Evolutionary conservation across 2,797 vertebrate species (phyloP).

Genomic region (Crocidura indochinensis): DNA sequence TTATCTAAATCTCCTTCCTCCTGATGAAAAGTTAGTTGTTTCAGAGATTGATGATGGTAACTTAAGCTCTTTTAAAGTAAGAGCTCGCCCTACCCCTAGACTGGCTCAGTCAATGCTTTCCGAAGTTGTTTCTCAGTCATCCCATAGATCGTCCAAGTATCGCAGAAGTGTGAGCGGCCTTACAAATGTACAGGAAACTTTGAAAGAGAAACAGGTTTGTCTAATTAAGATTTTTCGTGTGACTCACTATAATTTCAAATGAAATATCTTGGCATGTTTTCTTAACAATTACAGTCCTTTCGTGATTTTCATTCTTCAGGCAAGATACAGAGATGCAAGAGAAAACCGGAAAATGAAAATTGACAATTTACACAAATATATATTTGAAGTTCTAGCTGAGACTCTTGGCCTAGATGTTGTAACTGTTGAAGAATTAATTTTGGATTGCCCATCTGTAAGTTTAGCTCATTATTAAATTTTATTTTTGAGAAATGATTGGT

Average conservation of each 20-base stretch:
- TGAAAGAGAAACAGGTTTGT: conserved; percentile 90
- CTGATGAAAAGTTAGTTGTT: conserved; percentile 10
- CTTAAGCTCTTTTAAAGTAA: rapidly evolving
- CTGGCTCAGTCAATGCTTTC: background rate
- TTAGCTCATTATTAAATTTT: conserved; percentile 61
- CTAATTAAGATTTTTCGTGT: background rate
- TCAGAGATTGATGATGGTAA: background rate
- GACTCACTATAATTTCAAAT: background rate
- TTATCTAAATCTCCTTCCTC: conserved; percentile 55
- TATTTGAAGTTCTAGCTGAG: conserved; percentile 91
- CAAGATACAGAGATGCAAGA: conserved; percentile 90
- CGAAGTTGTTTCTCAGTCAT: background rate
- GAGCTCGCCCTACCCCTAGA: background rate
- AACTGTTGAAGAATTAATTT: conserved; percentile 91
- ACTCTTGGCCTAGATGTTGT: conserved; percentile 87
- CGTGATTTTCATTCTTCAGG: conserved; percentile 84
- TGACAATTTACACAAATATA: conserved; percentile 91
- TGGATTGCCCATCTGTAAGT: conserved; percentile 92
- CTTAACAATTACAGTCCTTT: background rate
- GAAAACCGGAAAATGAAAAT: conserved; percentile 89
- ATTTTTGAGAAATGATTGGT: conserved; percentile 8
- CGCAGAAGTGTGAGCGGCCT: conserved; percentile 82
- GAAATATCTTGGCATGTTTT: background rate
- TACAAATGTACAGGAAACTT: conserved; percentile 85
- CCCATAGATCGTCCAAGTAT: conserved; percentile 79